Evolutionary conservation across 2,797 vertebrate genomes (phyloP).

Genomic region (Ambastaia sidthimunki): DNA sequence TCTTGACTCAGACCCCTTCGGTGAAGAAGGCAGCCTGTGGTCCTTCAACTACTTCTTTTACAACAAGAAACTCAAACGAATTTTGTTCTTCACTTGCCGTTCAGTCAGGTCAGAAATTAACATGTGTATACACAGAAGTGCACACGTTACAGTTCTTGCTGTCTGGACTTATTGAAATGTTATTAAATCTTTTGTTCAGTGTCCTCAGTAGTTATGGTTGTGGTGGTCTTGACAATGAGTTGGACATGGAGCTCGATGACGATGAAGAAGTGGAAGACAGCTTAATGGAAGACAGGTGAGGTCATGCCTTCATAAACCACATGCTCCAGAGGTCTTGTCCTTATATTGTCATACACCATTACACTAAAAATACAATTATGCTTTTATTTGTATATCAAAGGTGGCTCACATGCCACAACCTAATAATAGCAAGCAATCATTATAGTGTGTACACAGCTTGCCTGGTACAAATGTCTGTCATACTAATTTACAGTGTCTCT

Average conservation of each 20-base stretch:
- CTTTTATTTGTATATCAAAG: background rate
- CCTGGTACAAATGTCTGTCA: background rate
- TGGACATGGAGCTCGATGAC: constrained; percentile 93
- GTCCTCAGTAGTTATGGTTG: constrained; percentile 79
- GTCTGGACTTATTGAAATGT: background rate
- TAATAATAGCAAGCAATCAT: background rate
- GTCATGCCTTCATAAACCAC: background rate
- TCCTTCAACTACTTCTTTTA: constrained; percentile 99
- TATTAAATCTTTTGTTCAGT: constrained; percentile 57
- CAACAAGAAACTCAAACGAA: constrained; percentile 95
- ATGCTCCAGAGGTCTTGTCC: background rate
- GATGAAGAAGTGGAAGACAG: constrained; percentile 76
- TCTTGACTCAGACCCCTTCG: constrained; percentile 93
- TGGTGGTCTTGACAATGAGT: constrained; percentile 79
- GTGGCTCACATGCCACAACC: background rate
- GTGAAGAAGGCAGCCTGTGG: constrained; percentile 96
- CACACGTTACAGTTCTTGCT: background rate
- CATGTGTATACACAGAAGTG: background rate
- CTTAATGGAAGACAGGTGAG: constrained; percentile 81
- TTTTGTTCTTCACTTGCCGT: constrained; percentile 93
- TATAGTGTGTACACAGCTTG: background rate
- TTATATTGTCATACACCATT: background rate
- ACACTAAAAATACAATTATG: no score
- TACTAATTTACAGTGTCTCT: background rate
- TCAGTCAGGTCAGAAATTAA: constrained; percentile 86